A percentile compares a stretch with the other conserved stretches of the same genome.
Conservation (phyloP, 2,888 invertebrate genomes). For the Philonicus albiceps region DNA sequence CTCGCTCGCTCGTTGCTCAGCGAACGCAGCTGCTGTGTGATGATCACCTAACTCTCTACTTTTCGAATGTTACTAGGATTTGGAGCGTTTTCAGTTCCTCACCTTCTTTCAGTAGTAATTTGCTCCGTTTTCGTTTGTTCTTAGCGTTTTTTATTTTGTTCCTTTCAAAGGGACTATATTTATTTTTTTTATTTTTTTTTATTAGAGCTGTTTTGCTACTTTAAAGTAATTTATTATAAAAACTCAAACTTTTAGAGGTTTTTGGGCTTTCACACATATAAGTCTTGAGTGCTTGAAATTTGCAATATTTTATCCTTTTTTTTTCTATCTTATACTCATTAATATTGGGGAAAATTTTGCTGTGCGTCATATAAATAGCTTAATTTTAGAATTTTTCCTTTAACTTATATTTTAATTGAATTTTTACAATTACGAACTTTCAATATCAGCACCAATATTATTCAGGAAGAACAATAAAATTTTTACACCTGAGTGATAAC, state of each 20-base stretch:
- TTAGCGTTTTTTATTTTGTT: background rate
- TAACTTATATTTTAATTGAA: background rate
- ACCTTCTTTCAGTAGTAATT: background rate
- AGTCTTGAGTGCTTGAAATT: background rate
- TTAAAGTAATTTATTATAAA: background rate
- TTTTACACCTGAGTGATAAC: background rate
- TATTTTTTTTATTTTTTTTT: no score
- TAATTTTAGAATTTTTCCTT: background rate
- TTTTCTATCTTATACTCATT: background rate
- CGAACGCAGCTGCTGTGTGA: conserved; percentile 8
- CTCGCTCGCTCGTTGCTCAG: background rate
- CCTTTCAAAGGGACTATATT: background rate
- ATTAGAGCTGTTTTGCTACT: conserved; percentile 5
- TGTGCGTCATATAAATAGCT: background rate
- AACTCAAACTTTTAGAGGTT: background rate
- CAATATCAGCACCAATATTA: background rate
- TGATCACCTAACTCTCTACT: conserved; percentile 22
- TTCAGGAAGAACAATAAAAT: background rate
- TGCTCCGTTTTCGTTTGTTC: background rate
- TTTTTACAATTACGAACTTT: background rate
- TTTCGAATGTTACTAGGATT: conserved; percentile 14
- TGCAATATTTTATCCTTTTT: background rate
- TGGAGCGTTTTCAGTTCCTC: background rate
- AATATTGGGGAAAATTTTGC: background rate
- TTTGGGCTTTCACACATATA: background rate